These are phyloP conservation scores for Cryptomyrus ogoouensis DNA, from an alignment of 2,113 vertebrate species.

Conservation along the genomic window DNA sequence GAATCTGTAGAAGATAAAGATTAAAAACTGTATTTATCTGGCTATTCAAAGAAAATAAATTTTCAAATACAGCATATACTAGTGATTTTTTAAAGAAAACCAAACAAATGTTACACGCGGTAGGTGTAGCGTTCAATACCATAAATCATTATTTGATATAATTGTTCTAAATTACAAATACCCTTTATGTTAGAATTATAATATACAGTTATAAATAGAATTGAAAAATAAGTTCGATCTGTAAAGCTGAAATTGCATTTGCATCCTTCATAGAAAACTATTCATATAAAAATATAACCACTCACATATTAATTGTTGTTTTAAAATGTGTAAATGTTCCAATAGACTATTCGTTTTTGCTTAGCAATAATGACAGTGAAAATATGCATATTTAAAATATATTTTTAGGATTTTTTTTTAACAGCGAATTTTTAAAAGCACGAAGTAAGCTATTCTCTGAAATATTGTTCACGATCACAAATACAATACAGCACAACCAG, in stretches of 20 bases:
- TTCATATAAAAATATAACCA: not conserved
- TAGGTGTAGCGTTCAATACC: not conserved
- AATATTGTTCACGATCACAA: not conserved
- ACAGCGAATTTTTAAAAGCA: not conserved
- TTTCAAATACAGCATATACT: not conserved
- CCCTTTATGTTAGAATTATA: not conserved
- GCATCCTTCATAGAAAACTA: not conserved
- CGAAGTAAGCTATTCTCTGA: not conserved
- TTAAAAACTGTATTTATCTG: not conserved
- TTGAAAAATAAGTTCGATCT: not conserved
- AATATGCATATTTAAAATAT: not conserved
- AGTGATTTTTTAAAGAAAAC: not conserved
- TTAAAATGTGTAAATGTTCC: not conserved
- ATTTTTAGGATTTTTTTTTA: not conserved
- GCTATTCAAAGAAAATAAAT: not conserved
- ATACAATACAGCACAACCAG: not conserved
- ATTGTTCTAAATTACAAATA: not conserved
- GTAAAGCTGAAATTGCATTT: not conserved
- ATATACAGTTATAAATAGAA: not conserved
- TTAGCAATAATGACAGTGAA: not conserved
- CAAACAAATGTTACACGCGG: not conserved
- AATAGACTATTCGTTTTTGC: not conserved
- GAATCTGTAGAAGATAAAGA: constrained; percentile 67
- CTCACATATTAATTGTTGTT: not conserved
- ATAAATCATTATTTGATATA: not conserved